Conservation (phyloP, 2,888 invertebrate genomes). For the Diarsia brunnea region DNA sequence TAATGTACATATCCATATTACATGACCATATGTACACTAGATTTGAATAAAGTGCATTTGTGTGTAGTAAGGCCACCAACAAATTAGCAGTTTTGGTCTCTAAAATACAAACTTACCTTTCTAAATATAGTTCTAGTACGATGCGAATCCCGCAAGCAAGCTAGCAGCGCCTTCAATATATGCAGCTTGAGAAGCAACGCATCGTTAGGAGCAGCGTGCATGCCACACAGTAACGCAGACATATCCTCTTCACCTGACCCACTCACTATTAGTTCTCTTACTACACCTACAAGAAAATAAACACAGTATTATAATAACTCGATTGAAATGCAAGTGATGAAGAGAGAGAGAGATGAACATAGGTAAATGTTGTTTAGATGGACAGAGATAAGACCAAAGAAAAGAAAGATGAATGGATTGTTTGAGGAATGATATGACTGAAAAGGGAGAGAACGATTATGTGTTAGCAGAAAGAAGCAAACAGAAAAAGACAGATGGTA, state of each 20-base stretch:
- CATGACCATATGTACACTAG: not conserved
- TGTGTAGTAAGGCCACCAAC: too few relatives aligned
- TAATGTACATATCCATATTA: not conserved
- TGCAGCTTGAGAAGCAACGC: conserved; percentile 96
- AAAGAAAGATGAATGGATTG: not conserved
- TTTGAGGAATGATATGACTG: not conserved
- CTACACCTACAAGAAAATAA: conserved; percentile 91
- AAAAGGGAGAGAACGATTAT: not conserved
- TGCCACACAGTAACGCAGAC: conserved; percentile 96
- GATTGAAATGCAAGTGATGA: not conserved
- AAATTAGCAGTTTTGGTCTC: too few relatives aligned
- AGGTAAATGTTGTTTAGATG: not conserved
- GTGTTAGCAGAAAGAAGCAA: not conserved
- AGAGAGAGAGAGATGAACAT: not conserved
- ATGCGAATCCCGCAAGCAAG: conserved; percentile 98
- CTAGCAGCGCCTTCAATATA: conserved; percentile 96
- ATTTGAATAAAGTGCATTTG: not conserved
- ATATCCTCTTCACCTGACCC: conserved; percentile 99
- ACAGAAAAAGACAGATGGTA: too few relatives aligned
- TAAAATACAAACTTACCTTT: conserved; percentile 91
- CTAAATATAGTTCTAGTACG: conserved; percentile 98
- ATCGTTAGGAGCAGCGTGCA: conserved; percentile 96
- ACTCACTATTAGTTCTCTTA: conserved; percentile 96
- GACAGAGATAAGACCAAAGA: not conserved
- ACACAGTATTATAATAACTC: not conserved